phyloP scores from a whole-genome alignment of 2,797 vertebrate genomes.

The Rhincodon typus region DNA sequence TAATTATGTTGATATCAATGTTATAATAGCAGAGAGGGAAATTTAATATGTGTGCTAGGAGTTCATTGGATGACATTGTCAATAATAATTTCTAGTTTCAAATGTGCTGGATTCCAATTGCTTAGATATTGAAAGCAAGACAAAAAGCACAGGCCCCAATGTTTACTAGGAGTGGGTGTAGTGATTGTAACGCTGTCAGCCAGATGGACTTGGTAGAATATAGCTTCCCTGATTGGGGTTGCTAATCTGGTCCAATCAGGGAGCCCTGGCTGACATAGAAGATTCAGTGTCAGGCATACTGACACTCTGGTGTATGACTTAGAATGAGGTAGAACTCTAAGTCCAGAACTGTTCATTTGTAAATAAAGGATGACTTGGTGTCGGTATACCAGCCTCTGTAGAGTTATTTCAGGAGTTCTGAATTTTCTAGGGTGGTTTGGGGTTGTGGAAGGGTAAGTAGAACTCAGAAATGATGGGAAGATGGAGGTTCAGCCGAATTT shows the following conservation, averaged over 20 bases:
- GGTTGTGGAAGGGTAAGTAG: background rate
- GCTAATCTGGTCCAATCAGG: no score
- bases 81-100: background rate
- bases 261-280: no score
- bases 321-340: no score
- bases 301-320: no score
- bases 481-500: background rate
- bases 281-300: no score
- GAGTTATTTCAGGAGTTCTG: background rate
- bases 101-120: background rate
- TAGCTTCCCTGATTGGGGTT: no score
- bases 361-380: no score
- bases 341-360: no score
- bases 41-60: background rate
- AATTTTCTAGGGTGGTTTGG: background rate
- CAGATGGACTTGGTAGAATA: no score
- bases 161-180: background rate
- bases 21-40: background rate
- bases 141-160: background rate
- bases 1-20: background rate
- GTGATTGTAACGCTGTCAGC: no score
- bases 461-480: background rate
- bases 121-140: background rate
- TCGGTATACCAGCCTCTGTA: no score
- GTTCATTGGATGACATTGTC: background rate